A percentile compares a stretch with the other conserved stretches of the same genome.
phyloP scores from a whole-genome alignment of 2,888 invertebrate genomes.

The Sarcophaga subvicina region DNA sequence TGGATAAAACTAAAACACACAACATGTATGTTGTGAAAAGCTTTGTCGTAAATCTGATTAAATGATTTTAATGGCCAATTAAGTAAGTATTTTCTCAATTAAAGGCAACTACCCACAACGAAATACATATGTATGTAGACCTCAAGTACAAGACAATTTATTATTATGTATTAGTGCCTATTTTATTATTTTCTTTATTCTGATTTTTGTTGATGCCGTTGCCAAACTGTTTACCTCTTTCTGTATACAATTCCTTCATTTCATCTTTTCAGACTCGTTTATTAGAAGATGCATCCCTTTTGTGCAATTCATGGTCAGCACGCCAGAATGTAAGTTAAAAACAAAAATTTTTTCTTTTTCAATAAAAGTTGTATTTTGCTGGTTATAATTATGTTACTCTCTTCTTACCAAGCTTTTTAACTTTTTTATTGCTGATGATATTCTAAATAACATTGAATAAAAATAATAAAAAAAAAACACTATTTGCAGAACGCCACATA shows the following conservation, averaged over 20 bases:
- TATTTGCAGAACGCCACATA: no score
- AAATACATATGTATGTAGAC: background rate
- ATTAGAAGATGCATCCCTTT: slow-evolving; percentile 93
- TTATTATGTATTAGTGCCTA: slow-evolving; percentile 44
- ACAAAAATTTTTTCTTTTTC: slow-evolving; percentile 49
- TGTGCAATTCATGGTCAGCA: slow-evolving; percentile 96
- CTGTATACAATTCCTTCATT: slow-evolving; percentile 56
- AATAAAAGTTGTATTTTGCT: background rate
- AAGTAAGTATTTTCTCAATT: background rate
- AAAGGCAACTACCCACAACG: background rate
- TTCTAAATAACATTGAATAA: no score
- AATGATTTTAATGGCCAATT: background rate
- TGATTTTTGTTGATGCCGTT: slow-evolving; percentile 15
- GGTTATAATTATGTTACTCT: no score
- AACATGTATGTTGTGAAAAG: no score
- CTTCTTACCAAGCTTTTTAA: no score
- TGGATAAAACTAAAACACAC: no score
- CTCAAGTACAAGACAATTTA: slow-evolving; percentile 31
- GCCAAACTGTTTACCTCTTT: slow-evolving; percentile 60
- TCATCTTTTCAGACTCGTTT: slow-evolving; percentile 90
- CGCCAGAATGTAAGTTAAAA: slow-evolving; percentile 91
- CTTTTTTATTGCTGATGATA: no score
- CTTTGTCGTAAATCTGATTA: background rate
- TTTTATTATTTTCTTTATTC: slow-evolving; percentile 1
- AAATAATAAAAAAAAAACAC: no score